A percentile compares a stretch with the other conserved stretches of the same genome.
phyloP scores from a whole-genome alignment of 2,888 invertebrate species.

The Megamerina dolium region DNA sequence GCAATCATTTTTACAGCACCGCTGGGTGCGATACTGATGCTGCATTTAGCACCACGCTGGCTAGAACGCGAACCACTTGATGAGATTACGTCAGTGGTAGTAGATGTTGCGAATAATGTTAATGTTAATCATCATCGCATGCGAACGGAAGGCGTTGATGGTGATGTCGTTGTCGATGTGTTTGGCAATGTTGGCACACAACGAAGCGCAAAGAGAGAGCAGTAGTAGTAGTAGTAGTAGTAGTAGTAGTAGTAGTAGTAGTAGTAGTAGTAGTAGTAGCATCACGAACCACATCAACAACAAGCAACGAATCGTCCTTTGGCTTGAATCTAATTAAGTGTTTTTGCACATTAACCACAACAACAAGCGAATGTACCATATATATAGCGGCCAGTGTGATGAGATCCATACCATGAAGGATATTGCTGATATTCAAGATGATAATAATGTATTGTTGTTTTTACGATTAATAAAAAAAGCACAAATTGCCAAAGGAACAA shows the following conservation, averaged over 20 bases:
- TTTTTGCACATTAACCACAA: too few relatives aligned
- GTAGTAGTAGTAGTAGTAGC: too few relatives aligned
- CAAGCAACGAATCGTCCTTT: constrained; percentile 5
- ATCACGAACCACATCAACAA: background rate
- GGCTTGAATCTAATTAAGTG: constrained; percentile 14
- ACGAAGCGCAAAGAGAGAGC: constrained; percentile 5
- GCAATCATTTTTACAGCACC: constrained; percentile 56
- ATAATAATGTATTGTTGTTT: too few relatives aligned
- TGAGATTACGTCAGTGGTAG: background rate
- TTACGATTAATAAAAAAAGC: too few relatives aligned
- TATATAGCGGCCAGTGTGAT: too few relatives aligned
- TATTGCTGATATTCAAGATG: too few relatives aligned
- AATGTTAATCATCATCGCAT: too few relatives aligned
- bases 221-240: too few relatives aligned
- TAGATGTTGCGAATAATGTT: background rate
- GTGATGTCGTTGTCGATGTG: background rate
- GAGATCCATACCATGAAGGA: too few relatives aligned
- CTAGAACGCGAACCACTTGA: constrained; percentile 27
- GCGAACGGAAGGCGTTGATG: constrained; percentile 1
- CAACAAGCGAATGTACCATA: too few relatives aligned
- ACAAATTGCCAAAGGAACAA: too few relatives aligned
- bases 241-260: too few relatives aligned
- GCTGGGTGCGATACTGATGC: constrained; percentile 51
- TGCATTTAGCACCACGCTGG: constrained; percentile 47
- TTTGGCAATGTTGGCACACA: constrained; percentile 2